Percentiles rank a stretch among this genome's conserved stretches.
These are phyloP conservation scores for Eilema griseolum DNA, from an alignment of 2,888 invertebrate genomes.

Conservation along the genomic window DNA sequence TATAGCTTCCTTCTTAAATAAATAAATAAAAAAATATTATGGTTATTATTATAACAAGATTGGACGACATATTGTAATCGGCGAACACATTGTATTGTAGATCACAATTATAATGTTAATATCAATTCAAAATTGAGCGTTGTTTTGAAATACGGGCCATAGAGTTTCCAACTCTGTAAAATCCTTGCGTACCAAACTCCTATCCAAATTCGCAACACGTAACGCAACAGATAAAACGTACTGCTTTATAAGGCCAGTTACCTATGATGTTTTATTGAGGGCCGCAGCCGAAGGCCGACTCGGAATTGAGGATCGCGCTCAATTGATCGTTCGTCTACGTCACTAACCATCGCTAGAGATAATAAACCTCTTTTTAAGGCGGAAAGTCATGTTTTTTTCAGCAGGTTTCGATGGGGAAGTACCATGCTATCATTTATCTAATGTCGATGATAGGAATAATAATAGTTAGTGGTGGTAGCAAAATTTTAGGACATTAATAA, in stretches of 20 bases:
- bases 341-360: slow-evolving; percentile 5
- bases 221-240: slow-evolving; percentile 15
- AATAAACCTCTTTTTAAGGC: slow-evolving; percentile 9
- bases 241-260: slow-evolving; percentile 15
- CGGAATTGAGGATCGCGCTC: slow-evolving; percentile 6
- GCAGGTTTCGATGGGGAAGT: neutral
- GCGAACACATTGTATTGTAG: no score
- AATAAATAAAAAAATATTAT: no score
- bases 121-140: no score
- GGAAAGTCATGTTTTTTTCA: neutral
- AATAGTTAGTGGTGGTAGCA: no score
- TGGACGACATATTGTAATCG: no score
- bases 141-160: no score
- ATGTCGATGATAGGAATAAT: no score
- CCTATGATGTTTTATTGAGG: slow-evolving; percentile 22
- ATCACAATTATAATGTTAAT: no score
- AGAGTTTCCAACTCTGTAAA: no score
- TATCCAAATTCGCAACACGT: slow-evolving; percentile 13
- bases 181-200: neutral
- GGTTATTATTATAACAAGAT: no score
- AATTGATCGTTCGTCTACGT: slow-evolving; percentile 16
- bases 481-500: no score
- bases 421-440: neutral
- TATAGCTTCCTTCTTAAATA: no score
- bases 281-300: neutral